Percentiles rank a stretch among this genome's conserved stretches.
These are phyloP conservation scores for Tetropium fuscum DNA, from an alignment of 2,888 invertebrate genomes.

Conservation along the genomic window DNA sequence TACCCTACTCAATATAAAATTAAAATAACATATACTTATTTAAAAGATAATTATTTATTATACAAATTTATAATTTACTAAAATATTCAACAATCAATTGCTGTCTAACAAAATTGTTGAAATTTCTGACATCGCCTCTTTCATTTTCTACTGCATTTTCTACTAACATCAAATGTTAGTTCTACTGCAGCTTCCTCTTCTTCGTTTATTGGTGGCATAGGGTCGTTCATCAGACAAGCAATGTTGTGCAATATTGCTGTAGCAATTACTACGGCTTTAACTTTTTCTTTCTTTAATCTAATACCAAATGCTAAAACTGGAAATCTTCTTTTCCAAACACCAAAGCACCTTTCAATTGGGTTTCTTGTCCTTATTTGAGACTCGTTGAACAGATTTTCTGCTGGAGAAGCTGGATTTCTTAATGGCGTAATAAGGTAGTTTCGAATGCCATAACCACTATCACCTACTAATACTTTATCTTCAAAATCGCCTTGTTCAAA, in stretches of 20 bases:
- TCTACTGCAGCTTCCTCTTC: slow-evolving; percentile 7
- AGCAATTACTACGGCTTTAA: slow-evolving; percentile 36
- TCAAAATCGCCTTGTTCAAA: slow-evolving; percentile 2
- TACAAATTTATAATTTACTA: not conserved
- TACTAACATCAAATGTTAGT: not conserved
- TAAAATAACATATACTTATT: not conserved
- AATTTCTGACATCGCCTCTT: not conserved
- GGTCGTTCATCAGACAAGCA: slow-evolving; percentile 11
- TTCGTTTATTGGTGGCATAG: slow-evolving; percentile 5
- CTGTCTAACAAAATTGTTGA: slow-evolving; percentile 1
- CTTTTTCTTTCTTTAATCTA: slow-evolving; percentile 38
- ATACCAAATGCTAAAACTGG: slow-evolving; percentile 51
- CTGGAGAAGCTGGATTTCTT: slow-evolving; percentile 27
- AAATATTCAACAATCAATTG: slow-evolving; percentile 3
- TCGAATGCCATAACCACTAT: slow-evolving; percentile 9
- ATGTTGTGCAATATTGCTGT: slow-evolving; percentile 44
- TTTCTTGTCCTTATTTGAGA: slow-evolving; percentile 45
- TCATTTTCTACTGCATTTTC: not conserved
- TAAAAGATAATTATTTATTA: slow-evolving; percentile 1
- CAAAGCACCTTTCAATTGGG: slow-evolving; percentile 48
- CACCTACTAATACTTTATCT: slow-evolving; percentile 6
- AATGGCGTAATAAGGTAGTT: slow-evolving; percentile 40
- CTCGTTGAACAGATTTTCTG: slow-evolving; percentile 43
- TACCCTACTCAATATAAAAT: too few relatives aligned
- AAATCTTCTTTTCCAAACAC: slow-evolving; percentile 51